Percentiles rank a stretch among this genome's conserved stretches.
Evolutionary conservation across 2,113 vertebrate species (phyloP).

Genomic region (Gallinago paraguaiae): DNA sequence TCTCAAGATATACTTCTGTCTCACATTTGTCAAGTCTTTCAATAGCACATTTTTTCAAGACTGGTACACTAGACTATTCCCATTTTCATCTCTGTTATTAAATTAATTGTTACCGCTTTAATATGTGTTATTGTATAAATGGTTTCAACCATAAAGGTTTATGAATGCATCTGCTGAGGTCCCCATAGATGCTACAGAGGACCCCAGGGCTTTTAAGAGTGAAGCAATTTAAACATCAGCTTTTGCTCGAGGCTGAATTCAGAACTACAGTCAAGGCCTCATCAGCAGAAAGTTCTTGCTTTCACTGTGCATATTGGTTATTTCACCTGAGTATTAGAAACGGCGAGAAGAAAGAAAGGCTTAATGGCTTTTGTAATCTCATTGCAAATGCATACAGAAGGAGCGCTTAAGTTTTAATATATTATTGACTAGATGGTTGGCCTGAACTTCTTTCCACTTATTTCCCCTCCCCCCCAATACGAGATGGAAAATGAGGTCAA

Average conservation of each 20-base stretch:
- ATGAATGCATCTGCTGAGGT: neutral
- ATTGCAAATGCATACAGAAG: neutral
- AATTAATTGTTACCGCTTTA: neutral
- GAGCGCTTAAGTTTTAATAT: neutral
- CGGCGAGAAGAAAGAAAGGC: neutral
- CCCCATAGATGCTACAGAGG: neutral
- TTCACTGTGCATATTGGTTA: neutral
- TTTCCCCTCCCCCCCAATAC: neutral
- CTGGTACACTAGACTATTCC: neutral
- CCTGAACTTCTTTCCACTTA: neutral
- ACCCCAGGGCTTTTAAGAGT: neutral
- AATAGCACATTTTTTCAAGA: neutral
- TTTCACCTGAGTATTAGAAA: neutral
- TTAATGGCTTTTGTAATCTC: neutral
- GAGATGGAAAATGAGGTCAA: slow-evolving; percentile 14
- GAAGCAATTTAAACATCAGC: neutral
- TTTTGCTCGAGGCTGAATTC: neutral
- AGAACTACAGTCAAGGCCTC: neutral
- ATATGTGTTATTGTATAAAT: neutral
- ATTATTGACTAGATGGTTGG: neutral
- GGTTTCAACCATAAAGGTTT: neutral
- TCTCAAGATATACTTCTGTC: neutral
- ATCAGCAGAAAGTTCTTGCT: neutral
- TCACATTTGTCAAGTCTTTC: neutral
- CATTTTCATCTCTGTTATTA: neutral